Conservation (phyloP, 1,140 invertebrate species). For the Drosophila chauvacae region DNA sequence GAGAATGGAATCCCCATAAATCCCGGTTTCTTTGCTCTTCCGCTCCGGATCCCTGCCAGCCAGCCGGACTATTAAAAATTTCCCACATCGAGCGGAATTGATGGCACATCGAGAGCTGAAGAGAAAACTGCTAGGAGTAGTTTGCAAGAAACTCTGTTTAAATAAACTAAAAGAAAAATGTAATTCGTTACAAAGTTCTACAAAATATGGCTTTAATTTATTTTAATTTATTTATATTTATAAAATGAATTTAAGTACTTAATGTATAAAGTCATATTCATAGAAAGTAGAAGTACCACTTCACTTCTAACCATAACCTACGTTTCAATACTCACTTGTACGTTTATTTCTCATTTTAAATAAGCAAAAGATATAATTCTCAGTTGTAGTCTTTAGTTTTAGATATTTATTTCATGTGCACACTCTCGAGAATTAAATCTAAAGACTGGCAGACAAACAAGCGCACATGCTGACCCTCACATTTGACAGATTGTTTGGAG, state of each 20-base stretch:
- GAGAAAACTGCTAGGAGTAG: no score
- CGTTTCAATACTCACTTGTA: neutral
- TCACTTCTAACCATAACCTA: no score
- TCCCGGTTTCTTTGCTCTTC: constrained; percentile 38
- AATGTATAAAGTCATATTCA: neutral
- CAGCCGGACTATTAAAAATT: constrained; percentile 44
- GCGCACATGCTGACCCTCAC: neutral
- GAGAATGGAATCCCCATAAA: constrained; percentile 45
- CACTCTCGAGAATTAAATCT: constrained; percentile 23
- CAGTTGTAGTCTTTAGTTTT: no score
- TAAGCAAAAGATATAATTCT: neutral
- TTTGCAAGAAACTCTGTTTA: no score
- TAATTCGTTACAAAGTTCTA: neutral
- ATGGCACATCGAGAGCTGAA: constrained; percentile 11
- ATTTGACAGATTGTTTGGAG: constrained; percentile 16
- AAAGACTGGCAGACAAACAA: neutral
- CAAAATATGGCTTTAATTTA: no score
- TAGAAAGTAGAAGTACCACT: neutral
- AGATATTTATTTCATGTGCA: neutral
- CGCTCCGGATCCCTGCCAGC: constrained; percentile 8
- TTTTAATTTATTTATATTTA: neutral
- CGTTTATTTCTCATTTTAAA: neutral
- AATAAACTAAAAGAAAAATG: no score
- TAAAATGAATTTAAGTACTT: neutral
- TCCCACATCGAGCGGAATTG: constrained; percentile 28